Evolutionary conservation across 2,113 vertebrate genomes (phyloP).

Genomic region (Rana temporaria): DNA sequence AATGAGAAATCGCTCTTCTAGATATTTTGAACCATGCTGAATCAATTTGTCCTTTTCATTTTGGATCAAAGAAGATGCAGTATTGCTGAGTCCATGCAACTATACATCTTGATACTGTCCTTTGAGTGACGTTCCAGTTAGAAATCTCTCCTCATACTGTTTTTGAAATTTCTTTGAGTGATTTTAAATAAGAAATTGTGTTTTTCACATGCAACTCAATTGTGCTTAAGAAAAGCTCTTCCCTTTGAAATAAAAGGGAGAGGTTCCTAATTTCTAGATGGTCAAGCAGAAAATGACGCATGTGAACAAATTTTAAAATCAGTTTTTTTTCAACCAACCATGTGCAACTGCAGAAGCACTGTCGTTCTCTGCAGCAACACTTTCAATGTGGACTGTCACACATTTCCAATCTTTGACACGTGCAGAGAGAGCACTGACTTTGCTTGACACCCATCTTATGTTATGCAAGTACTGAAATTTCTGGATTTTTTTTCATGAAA

Average conservation of each 20-base stretch:
- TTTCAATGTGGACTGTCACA: not conserved
- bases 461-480: no score
- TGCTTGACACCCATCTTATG: not conserved
- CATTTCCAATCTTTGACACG: no score
- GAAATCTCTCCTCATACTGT: no score
- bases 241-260: no score
- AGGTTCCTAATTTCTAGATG: not conserved
- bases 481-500: no score
- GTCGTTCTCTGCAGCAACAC: slow-evolving; percentile 7
- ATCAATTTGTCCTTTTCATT: not conserved
- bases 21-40: not conserved
- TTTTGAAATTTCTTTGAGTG: no score
- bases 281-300: not conserved
- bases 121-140: no score
- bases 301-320: not conserved
- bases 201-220: no score
- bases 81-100: no score
- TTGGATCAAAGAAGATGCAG: not conserved
- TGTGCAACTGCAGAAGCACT: not conserved
- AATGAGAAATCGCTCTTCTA: not conserved
- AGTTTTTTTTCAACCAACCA: not conserved
- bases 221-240: no score
- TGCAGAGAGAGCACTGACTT: slow-evolving; percentile 8
- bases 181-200: no score
- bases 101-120: no score